These are phyloP conservation scores for Numenius arquata DNA, from an alignment of 2,113 vertebrate genomes.

Conservation along the genomic window DNA sequence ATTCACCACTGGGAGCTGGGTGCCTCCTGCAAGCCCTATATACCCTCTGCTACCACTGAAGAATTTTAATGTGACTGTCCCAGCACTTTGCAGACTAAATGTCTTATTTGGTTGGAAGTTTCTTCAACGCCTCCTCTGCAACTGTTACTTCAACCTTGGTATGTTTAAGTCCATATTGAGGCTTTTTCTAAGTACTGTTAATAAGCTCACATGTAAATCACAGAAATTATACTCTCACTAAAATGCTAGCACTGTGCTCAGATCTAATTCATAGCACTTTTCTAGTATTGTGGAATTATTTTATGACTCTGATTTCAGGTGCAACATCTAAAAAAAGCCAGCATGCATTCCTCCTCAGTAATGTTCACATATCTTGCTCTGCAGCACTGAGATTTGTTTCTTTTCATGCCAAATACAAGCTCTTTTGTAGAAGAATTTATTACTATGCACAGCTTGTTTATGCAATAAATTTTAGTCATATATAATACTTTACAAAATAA, in stretches of 20 bases:
- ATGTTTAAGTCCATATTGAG: slow-evolving; percentile 12
- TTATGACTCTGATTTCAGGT: slow-evolving; percentile 29
- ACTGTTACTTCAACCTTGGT: neutral
- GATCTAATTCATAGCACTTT: slow-evolving; percentile 17
- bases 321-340: neutral
- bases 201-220: slow-evolving; percentile 19
- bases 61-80: neutral
- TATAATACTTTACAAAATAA: slow-evolving; percentile 23
- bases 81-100: neutral
- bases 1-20: neutral
- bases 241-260: slow-evolving; percentile 22
- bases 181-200: slow-evolving; percentile 14
- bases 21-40: neutral
- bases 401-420: neutral
- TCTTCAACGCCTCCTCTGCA: neutral
- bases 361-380: neutral
- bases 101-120: neutral
- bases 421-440: slow-evolving; percentile 38
- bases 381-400: neutral
- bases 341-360: neutral
- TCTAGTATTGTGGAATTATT: neutral
- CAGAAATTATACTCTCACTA: neutral
- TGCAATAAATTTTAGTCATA: neutral
- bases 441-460: slow-evolving; percentile 5
- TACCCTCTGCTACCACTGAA: neutral